These are phyloP conservation scores for Mizuhopecten yessoensis DNA, from an alignment of 1,140 invertebrate species.

Conservation along the genomic window DNA sequence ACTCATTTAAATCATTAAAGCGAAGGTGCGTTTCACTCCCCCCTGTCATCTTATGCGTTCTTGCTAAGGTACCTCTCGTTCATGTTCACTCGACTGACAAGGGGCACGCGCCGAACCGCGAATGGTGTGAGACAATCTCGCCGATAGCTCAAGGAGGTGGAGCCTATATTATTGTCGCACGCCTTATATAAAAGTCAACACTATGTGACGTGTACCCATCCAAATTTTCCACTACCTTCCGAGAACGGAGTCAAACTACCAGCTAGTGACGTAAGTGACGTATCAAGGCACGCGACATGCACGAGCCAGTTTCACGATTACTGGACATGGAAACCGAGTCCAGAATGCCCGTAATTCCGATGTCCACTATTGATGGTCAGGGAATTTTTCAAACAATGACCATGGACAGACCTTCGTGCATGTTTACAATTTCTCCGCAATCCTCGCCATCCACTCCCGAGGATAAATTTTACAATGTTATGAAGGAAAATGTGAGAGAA, in stretches of 20 bases:
- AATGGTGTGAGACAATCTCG: constrained; percentile 52
- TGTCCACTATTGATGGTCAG: constrained; percentile 59
- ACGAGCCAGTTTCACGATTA: constrained; percentile 49
- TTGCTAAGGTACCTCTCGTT: constrained; percentile 49
- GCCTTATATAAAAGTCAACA: constrained; percentile 53
- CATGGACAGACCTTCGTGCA: constrained; percentile 66
- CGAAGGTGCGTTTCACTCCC: constrained; percentile 42
- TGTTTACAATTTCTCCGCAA: constrained; percentile 62
- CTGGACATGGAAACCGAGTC: constrained; percentile 52
- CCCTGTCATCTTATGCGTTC: neutral
- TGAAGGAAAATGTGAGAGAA: constrained; percentile 66
- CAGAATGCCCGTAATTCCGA: constrained; percentile 50
- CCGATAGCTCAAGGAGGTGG: constrained; percentile 63
- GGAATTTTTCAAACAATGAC: constrained; percentile 63
- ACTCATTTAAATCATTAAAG: constrained; percentile 48
- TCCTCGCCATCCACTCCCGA: constrained; percentile 52
- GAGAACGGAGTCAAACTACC: constrained; percentile 52
- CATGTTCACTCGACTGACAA: constrained; percentile 57
- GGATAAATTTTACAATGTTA: constrained; percentile 61
- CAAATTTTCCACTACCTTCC: constrained; percentile 57
- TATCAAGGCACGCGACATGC: constrained; percentile 61
- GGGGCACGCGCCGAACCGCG: constrained; percentile 61
- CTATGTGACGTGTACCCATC: constrained; percentile 48
- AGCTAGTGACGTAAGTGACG: neutral
- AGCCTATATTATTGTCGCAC: constrained; percentile 56